Evolutionary conservation across 1,140 invertebrate genomes (phyloP).

Genomic region (Helicoverpa zea): DNA sequence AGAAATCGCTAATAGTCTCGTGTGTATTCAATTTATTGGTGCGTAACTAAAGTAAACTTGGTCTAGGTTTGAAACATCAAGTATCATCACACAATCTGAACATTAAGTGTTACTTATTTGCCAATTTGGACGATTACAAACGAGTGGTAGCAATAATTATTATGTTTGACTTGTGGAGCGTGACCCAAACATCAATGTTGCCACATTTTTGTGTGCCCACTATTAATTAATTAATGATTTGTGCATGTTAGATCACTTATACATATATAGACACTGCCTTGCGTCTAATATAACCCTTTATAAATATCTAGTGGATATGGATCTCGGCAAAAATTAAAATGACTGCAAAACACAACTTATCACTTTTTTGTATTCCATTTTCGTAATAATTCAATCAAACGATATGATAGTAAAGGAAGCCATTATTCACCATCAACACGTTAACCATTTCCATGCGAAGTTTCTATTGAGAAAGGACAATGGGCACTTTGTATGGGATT

Average conservation of each 20-base stretch:
- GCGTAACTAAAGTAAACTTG: constrained; percentile 7
- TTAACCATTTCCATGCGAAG: neutral
- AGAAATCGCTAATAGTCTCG: neutral
- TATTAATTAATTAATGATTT: neutral
- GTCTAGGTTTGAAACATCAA: constrained; percentile 1
- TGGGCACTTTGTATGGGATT: no score
- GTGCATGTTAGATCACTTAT: neutral
- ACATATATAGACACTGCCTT: neutral
- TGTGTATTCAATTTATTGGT: neutral
- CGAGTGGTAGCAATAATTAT: constrained; percentile 8
- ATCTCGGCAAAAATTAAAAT: no score
- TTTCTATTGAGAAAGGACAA: neutral
- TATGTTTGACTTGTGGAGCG: constrained; percentile 26
- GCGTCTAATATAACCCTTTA: neutral
- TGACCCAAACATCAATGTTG: neutral
- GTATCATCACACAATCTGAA: neutral
- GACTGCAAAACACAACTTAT: no score
- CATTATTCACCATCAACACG: constrained; percentile 5
- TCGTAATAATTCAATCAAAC: neutral
- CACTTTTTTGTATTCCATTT: neutral
- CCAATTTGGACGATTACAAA: constrained; percentile 24
- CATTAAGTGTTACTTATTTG: constrained; percentile 1
- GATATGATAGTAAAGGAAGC: neutral
- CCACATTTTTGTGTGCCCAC: constrained; percentile 9
- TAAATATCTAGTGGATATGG: no score